Evolutionary conservation across 2,113 vertebrate species (phyloP).

Genomic region (Danio rerio): DNA sequence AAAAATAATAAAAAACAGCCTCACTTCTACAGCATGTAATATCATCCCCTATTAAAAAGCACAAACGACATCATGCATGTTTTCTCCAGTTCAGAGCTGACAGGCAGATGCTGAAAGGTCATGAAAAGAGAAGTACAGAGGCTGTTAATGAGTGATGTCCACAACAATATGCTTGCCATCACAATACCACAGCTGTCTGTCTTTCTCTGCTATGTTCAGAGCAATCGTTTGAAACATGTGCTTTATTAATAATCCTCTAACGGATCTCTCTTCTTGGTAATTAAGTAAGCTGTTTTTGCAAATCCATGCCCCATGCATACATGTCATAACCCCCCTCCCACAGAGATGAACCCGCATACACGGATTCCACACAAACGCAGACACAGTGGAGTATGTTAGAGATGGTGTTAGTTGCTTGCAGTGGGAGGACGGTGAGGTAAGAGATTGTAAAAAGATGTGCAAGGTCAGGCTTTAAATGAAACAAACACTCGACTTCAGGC

Average conservation of each 20-base stretch:
- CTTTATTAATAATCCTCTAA: conserved; percentile 73
- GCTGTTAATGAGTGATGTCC: conserved; percentile 50
- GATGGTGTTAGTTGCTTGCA: conserved; percentile 26
- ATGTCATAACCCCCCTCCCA: conserved; percentile 65
- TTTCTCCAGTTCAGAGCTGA: conserved; percentile 5
- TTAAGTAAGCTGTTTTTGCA: conserved; percentile 67
- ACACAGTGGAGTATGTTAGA: conserved; percentile 50
- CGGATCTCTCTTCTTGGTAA: conserved; percentile 68
- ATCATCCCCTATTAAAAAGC: background rate
- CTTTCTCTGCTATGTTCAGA: conserved; percentile 61
- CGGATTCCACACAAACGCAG: background rate
- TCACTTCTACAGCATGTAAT: background rate
- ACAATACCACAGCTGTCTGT: conserved; percentile 49
- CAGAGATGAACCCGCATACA: conserved; percentile 36
- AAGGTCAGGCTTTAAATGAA: conserved; percentile 78
- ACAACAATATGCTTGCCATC: conserved; percentile 55
- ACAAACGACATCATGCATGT: background rate
- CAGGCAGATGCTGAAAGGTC: conserved; percentile 60
- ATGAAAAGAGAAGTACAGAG: conserved; percentile 44
- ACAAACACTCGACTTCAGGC: conserved; percentile 74
- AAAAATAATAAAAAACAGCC: background rate
- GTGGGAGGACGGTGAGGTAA: conserved; percentile 63
- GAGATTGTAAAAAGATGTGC: conserved; percentile 68
- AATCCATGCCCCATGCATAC: conserved; percentile 62
- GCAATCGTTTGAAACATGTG: conserved; percentile 53